These are phyloP conservation scores for Andrena cerasifolii DNA, from an alignment of 1,140 invertebrate genomes.

Conservation along the genomic window DNA sequence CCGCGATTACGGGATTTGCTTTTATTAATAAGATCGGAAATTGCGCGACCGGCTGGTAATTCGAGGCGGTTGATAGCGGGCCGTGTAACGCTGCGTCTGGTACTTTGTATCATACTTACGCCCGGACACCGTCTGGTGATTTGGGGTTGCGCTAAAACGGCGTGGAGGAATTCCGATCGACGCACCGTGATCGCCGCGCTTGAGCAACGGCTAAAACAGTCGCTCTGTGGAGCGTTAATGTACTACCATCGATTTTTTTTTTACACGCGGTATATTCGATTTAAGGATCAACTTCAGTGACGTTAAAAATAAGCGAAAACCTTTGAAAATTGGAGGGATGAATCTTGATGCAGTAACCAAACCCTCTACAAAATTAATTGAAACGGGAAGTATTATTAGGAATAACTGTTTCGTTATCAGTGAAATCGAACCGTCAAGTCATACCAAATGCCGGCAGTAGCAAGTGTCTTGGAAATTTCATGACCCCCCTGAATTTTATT, in stretches of 20 bases:
- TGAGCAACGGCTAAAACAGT: background rate
- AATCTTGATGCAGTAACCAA: no score
- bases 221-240: background rate
- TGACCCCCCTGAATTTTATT: no score
- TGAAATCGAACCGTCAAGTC: no score
- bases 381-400: no score
- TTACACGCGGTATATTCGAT: no score
- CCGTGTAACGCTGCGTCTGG: background rate
- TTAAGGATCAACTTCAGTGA: no score
- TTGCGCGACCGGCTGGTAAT: background rate
- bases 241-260: background rate
- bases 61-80: background rate
- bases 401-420: no score
- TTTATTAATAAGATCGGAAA: background rate
- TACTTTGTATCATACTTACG: slow-evolving; percentile 10
- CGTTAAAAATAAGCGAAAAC: no score
- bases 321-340: no score
- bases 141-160: background rate
- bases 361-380: no score
- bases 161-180: background rate
- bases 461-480: no score
- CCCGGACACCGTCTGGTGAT: background rate
- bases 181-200: background rate
- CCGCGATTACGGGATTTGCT: background rate
- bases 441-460: no score